Conservation (phyloP, 2,113 vertebrate genomes). For the Agelaius tricolor region DNA sequence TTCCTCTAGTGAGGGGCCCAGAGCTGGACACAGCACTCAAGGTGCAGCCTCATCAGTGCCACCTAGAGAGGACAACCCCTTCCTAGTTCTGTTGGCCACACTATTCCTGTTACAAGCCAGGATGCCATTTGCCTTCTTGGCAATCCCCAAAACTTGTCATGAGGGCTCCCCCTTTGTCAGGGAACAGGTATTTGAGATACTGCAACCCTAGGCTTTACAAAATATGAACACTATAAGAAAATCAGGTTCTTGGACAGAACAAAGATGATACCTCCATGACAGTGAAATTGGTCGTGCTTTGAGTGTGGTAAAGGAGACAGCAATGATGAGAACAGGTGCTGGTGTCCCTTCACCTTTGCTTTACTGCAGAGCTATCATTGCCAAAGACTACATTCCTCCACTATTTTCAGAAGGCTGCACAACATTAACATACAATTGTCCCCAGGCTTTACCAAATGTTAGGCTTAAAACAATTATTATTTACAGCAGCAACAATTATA, state of each 20-base stretch:
- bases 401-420: neutral
- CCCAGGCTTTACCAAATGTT: neutral
- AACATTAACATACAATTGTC: neutral
- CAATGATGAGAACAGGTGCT: neutral
- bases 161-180: neutral
- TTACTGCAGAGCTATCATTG: neutral
- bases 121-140: neutral
- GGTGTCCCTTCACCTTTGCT: neutral
- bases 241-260: neutral
- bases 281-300: neutral
- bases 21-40: rapidly evolving
- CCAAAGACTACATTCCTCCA: neutral
- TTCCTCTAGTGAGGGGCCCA: neutral
- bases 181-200: neutral
- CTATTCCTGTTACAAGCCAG: neutral
- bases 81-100: neutral
- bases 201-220: neutral
- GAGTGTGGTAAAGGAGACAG: neutral
- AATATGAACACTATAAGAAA: neutral
- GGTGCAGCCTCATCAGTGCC: neutral
- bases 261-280: rapidly evolving
- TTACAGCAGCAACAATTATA: neutral
- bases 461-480: neutral
- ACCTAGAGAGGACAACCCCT: rapidly evolving
- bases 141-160: neutral